Evolutionary conservation across 2,113 vertebrate genomes (phyloP).

Genomic region (Xenopus borealis): DNA sequence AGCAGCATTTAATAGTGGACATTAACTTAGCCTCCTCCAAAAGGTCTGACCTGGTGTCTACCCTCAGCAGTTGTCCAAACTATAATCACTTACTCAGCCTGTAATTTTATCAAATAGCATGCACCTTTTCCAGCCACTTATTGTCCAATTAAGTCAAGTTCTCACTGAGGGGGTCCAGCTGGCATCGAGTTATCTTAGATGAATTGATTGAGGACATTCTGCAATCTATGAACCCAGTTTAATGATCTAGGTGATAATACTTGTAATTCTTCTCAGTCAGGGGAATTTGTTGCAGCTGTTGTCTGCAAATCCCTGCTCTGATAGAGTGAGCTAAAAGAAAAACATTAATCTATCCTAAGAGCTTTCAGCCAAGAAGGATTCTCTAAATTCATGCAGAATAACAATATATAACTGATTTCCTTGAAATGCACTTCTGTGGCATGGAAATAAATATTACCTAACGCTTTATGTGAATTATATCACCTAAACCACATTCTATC

Average conservation of each 20-base stretch:
- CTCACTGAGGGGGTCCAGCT: slow-evolving; percentile 98
- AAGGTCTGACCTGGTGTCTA: slow-evolving; percentile 71
- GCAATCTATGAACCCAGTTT: slow-evolving; percentile 94
- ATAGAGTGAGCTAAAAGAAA: slow-evolving; percentile 81
- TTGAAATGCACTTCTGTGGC: slow-evolving; percentile 19
- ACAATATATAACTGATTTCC: slow-evolving; percentile 9
- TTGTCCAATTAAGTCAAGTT: slow-evolving; percentile 99
- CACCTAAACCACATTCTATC: too few species aligned
- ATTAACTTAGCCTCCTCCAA: slow-evolving; percentile 76
- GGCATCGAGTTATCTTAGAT: slow-evolving; percentile 92
- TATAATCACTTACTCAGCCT: slow-evolving; percentile 86
- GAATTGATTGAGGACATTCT: slow-evolving; percentile 97
- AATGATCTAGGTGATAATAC: slow-evolving; percentile 99
- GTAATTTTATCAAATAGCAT: slow-evolving; percentile 97
- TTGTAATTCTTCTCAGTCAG: slow-evolving; percentile 99
- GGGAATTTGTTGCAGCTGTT: slow-evolving; percentile 97
- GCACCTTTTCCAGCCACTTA: slow-evolving; percentile 96
- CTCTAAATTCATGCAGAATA: slow-evolving; percentile 61
- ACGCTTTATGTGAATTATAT: neutral
- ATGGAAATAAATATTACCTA: slow-evolving; percentile 9
- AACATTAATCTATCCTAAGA: slow-evolving; percentile 83
- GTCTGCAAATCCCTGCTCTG: slow-evolving; percentile 87
- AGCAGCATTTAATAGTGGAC: slow-evolving; percentile 86
- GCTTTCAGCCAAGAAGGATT: slow-evolving; percentile 69
- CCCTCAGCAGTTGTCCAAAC: slow-evolving; percentile 71